Conservation (phyloP, 2,113 vertebrate genomes). For the Panthera leo region DNA sequence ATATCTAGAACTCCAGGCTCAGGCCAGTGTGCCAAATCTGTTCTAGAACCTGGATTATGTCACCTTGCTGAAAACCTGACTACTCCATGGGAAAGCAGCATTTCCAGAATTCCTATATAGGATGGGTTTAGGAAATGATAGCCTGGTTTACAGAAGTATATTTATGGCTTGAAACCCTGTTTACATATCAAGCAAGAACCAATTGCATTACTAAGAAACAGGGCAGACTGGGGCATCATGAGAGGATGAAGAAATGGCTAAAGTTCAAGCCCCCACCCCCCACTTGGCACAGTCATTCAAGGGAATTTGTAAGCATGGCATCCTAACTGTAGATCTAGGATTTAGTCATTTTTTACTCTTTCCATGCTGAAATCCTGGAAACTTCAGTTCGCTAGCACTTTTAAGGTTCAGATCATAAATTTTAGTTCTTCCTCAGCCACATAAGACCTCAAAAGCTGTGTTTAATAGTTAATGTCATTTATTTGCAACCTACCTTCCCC, state of each 20-base stretch:
- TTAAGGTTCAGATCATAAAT: not conserved
- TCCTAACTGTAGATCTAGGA: not conserved
- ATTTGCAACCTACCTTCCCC: not conserved
- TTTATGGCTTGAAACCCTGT: not conserved
- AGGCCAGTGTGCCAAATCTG: not conserved
- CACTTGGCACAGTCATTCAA: not conserved
- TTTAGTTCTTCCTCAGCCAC: not conserved
- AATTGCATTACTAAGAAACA: not conserved
- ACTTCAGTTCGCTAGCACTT: not conserved
- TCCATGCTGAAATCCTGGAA: not conserved
- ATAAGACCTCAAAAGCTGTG: not conserved
- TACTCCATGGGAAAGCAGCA: not conserved
- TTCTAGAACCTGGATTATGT: not conserved
- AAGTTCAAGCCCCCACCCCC: not conserved
- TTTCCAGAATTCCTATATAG: not conserved
- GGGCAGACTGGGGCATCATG: not conserved
- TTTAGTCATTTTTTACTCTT: not conserved
- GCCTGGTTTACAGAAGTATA: not conserved
- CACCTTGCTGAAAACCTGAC: not conserved
- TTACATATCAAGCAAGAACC: not conserved
- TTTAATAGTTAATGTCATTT: not conserved
- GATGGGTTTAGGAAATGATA: not conserved
- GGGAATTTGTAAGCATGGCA: not conserved
- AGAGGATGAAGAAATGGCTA: not conserved
- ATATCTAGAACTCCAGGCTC: not conserved